These are phyloP conservation scores for Numenius arquata DNA, from an alignment of 2,113 vertebrate species.

Conservation along the genomic window DNA sequence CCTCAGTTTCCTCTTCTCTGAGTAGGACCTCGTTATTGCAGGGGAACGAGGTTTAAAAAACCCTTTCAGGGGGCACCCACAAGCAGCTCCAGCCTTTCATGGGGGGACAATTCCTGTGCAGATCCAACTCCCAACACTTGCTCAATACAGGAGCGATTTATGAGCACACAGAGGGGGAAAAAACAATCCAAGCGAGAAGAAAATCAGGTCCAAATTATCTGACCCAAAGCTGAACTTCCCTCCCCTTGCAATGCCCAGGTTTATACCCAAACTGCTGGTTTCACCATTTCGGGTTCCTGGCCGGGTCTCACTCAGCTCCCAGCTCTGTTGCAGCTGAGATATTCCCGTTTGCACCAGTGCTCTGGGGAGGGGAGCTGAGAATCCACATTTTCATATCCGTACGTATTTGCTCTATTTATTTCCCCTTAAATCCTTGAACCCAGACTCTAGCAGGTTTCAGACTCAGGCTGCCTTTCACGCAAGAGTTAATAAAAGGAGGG, in stretches of 20 bases:
- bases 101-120: neutral
- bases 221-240: neutral
- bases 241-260: neutral
- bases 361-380: neutral
- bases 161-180: neutral
- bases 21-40: neutral
- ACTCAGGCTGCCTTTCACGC: neutral
- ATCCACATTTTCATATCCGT: fast-evolving
- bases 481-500: conserved; percentile 34
- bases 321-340: too few species aligned
- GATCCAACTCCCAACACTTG: neutral
- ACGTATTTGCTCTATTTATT: neutral
- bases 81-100: neutral
- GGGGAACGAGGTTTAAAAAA: neutral
- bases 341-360: neutral
- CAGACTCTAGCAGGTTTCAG: neutral
- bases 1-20: neutral
- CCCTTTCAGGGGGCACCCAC: fast-evolving
- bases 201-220: neutral
- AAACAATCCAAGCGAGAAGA: neutral
- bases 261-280: neutral
- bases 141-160: neutral
- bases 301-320: neutral
- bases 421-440: neutral
- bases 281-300: neutral